Evolutionary conservation across 2,888 invertebrate species (phyloP), one percentile per base, ranked within the genome.

Genomic region (Xestia c-nigrum): DNA sequence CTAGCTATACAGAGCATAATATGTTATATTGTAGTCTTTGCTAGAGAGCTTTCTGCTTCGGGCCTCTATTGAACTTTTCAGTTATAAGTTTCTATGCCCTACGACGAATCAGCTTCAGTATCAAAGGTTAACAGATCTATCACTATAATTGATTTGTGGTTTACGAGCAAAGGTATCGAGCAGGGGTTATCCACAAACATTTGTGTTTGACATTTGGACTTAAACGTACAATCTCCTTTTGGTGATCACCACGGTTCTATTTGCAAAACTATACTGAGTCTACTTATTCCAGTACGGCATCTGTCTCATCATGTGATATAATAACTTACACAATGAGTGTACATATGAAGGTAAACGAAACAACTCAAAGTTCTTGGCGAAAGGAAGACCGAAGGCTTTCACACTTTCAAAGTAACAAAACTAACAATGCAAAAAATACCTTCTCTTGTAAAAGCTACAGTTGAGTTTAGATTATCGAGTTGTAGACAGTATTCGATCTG

Each of bases 301-400:
- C 43, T 1, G 5, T 46, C 24, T 77, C 38, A 81, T n/a, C 4
- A 21, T 21, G 66, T 79, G 69, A 78, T 19, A 64, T 64, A 87
- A 84, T 68, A 40, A 3, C 55, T 78, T 87, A 78, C 61, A 76
- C 70, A 80, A 82, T 82, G 43, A 74, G 16, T 24, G 57, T 64
- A 47, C 40, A 63, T 67, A 63, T 21, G 47, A 73, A 75, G 71
- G 76, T 76, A 86, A n/a, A 72, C 76, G 38, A 69, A 83, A 86
- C 79, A 76, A 73, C 68, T 78, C 67, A 72, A 69, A 70, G 70
- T 67, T 80, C 38, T 14, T 10, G 24, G 74, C 69, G 77, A 81
- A 85, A 85, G 81, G 85, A 73, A 85, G 68, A 75, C 61, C 12
- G 67, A 46, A 72, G 40, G 14, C 83, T 82, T 73, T 83, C 75